Conservation (phyloP, 2,888 invertebrate genomes). For the Mycalesis mineus region DNA sequence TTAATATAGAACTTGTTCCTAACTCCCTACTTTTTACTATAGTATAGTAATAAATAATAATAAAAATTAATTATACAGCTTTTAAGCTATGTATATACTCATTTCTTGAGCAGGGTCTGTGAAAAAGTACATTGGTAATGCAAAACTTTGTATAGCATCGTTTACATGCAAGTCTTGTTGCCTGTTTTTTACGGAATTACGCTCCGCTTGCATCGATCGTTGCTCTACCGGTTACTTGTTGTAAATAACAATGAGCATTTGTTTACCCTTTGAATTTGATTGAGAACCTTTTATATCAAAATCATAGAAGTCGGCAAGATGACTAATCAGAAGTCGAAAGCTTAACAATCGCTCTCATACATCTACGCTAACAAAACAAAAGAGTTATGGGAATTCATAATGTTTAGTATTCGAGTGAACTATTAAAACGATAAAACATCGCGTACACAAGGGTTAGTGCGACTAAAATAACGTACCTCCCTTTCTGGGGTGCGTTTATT, state of each 20-base stretch:
- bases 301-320: not conserved
- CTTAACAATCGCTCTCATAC: not conserved
- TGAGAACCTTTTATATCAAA: no score
- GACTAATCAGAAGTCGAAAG: not conserved
- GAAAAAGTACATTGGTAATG: not conserved
- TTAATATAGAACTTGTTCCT: no score
- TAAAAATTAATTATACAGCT: no score
- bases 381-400: not conserved
- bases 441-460: constrained; percentile 23
- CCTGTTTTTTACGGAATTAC: constrained; percentile 9
- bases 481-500: constrained; percentile 66
- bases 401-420: constrained; percentile 11
- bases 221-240: not conserved
- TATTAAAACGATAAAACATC: constrained; percentile 19
- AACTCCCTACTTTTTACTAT: no score
- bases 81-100: no score
- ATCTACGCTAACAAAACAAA: not conserved
- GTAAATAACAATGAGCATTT: not conserved
- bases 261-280: no score
- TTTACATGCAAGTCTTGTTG: constrained; percentile 11
- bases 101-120: no score
- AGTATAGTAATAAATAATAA: no score
- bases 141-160: not conserved
- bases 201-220: constrained; percentile 10
- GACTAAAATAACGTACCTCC: constrained; percentile 59